Percentiles rank a stretch among this genome's conserved stretches.
Evolutionary conservation across 2,888 invertebrate species (phyloP).

Genomic region (Agrenia bidenticulata): DNA sequence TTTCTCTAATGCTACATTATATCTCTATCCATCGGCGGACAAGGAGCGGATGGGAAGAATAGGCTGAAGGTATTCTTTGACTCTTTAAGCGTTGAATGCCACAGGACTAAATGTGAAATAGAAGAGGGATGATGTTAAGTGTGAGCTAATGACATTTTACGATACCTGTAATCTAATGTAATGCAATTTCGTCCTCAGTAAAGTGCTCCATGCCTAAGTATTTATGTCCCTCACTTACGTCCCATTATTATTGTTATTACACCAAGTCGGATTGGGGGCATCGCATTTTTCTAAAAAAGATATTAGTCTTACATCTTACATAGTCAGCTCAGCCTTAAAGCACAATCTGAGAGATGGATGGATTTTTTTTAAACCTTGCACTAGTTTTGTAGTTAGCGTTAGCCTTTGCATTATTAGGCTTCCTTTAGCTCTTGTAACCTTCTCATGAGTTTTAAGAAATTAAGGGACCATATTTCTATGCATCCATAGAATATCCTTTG

Average conservation of each 20-base stretch:
- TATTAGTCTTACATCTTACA: too few species aligned
- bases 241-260: constrained; percentile 23
- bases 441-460: too few species aligned
- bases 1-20: constrained; percentile 18
- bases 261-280: constrained; percentile 6
- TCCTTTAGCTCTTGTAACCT: too few species aligned
- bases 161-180: constrained; percentile 42
- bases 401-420: too few species aligned
- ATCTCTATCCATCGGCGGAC: constrained; percentile 5
- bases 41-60: neutral
- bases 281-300: constrained; percentile 2
- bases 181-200: constrained; percentile 35
- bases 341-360: neutral
- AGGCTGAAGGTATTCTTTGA: too few species aligned
- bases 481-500: too few species aligned
- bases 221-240: constrained; percentile 17
- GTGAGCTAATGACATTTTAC: constrained; percentile 49
- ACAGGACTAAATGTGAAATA: constrained; percentile 30
- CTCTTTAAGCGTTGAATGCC: neutral
- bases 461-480: too few species aligned
- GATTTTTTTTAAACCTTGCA: neutral
- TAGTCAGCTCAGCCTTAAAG: too few species aligned
- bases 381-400: neutral
- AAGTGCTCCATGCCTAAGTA: constrained; percentile 7
- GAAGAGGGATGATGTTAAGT: constrained; percentile 40